A percentile compares a stretch with the other conserved stretches of the same genome.
These are phyloP conservation scores for Acipenser transmontanus DNA, from an alignment of 2,797 vertebrate genomes.

Conservation along the genomic window DNA sequence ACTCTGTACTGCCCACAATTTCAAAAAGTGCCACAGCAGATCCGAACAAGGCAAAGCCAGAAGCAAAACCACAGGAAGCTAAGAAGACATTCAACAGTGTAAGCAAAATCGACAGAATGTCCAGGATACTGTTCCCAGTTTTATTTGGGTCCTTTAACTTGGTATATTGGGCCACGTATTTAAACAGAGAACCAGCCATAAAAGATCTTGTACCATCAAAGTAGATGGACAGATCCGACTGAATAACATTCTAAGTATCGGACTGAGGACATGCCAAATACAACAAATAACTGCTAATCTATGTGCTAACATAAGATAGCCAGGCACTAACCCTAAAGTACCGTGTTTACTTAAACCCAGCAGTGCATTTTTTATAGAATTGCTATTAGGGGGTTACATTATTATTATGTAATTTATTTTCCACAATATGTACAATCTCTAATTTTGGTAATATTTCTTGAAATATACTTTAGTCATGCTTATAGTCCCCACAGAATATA, in stretches of 20 bases:
- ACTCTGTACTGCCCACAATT: conserved; percentile 79
- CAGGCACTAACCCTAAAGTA: conserved; percentile 21
- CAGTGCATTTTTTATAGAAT: too few species aligned
- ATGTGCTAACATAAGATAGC: conserved; percentile 47
- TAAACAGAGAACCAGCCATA: conserved; percentile 91
- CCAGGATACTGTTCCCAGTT: conserved; percentile 93
- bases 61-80: conserved; percentile 71
- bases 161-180: conserved; percentile 96
- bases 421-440: too few species aligned
- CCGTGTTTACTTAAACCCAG: too few species aligned
- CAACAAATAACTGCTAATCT: conserved; percentile 88
- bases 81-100: conserved; percentile 99
- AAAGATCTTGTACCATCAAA: conserved; percentile 85
- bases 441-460: too few species aligned
- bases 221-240: conserved; percentile 49
- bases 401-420: too few species aligned
- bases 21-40: conserved; percentile 79
- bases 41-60: conserved; percentile 65
- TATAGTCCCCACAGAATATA: too few species aligned
- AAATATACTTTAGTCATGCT: too few species aligned
- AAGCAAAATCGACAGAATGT: conserved; percentile 98
- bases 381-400: too few species aligned
- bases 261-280: conserved; percentile 67
- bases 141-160: conserved; percentile 93
- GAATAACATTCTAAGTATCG: conserved; percentile 54